These are phyloP conservation scores for Bufo bufo DNA, from an alignment of 2,113 vertebrate genomes.

Conservation along the genomic window DNA sequence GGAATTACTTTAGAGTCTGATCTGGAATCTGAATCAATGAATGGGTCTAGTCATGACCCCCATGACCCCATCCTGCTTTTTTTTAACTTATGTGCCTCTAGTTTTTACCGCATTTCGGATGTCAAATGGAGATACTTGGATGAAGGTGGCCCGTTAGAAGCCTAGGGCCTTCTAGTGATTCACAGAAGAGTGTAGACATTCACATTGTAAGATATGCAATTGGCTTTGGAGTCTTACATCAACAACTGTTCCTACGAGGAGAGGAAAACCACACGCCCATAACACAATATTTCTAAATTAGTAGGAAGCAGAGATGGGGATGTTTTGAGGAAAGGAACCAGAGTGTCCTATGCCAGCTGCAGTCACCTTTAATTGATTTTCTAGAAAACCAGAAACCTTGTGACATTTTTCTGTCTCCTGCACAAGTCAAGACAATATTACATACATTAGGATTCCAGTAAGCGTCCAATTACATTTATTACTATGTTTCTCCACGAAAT, in stretches of 20 bases:
- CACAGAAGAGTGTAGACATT: no score
- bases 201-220: background rate
- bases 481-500: background rate
- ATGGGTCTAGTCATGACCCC: no score
- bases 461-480: background rate
- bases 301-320: conserved; percentile 32
- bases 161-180: no score
- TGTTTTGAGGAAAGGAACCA: conserved; percentile 27
- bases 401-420: conserved; percentile 12
- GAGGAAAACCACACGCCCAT: conserved; percentile 42
- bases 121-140: no score
- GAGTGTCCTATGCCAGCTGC: conserved; percentile 27
- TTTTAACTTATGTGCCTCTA: no score
- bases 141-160: no score
- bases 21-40: no score
- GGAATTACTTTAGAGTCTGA: no score
- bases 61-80: no score
- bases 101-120: no score
- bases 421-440: background rate
- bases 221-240: background rate
- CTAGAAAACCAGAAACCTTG: conserved; percentile 35
- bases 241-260: background rate
- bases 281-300: conserved; percentile 40
- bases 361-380: conserved; percentile 40
- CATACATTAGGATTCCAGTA: background rate